Conservation (phyloP, 2,797 vertebrate genomes). For the Craterocephalus amniculus region DNA sequence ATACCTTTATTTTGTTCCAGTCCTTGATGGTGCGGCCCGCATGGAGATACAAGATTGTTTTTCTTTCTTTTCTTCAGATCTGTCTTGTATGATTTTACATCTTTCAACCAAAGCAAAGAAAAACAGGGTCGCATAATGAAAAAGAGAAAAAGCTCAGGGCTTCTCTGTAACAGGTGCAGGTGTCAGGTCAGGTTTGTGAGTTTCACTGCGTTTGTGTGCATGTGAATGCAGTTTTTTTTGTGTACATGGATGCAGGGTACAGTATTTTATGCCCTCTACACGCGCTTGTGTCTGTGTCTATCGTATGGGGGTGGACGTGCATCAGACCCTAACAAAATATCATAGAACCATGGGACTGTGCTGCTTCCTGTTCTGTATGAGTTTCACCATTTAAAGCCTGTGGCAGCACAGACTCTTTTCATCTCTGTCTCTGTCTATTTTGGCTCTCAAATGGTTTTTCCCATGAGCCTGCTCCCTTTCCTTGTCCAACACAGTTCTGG, state of each 20-base stretch:
- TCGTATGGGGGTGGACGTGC: neutral
- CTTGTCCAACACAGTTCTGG: conserved; percentile 34
- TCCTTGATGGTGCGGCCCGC: neutral
- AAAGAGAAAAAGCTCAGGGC: conserved; percentile 36
- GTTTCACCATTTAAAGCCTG: conserved; percentile 61
- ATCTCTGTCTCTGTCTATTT: conserved; percentile 53
- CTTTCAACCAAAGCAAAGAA: conserved; percentile 31
- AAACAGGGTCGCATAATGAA: conserved; percentile 39
- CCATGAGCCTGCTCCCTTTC: conserved; percentile 32
- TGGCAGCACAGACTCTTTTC: conserved; percentile 53
- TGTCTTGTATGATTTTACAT: conserved; percentile 27
- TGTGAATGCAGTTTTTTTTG: conserved; percentile 14
- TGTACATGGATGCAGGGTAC: neutral
- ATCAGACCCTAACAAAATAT: conserved; percentile 26
- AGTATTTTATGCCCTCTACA: conserved; percentile 12
- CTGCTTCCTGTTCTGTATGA: conserved; percentile 48
- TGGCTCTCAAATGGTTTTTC: conserved; percentile 40
- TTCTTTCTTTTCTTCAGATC: conserved; percentile 6
- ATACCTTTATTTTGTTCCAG: neutral
- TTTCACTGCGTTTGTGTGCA: conserved; percentile 13
- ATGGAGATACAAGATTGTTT: neutral
- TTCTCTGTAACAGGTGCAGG: conserved; percentile 38
- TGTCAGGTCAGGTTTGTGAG: conserved; percentile 48
- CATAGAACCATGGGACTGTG: conserved; percentile 23
- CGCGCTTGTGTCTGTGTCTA: conserved; percentile 13